A percentile compares a stretch with the other conserved stretches of the same genome.
These are phyloP conservation scores for Melikaiella ostensackeni DNA, from an alignment of 2,888 invertebrate genomes.

Conservation along the genomic window DNA sequence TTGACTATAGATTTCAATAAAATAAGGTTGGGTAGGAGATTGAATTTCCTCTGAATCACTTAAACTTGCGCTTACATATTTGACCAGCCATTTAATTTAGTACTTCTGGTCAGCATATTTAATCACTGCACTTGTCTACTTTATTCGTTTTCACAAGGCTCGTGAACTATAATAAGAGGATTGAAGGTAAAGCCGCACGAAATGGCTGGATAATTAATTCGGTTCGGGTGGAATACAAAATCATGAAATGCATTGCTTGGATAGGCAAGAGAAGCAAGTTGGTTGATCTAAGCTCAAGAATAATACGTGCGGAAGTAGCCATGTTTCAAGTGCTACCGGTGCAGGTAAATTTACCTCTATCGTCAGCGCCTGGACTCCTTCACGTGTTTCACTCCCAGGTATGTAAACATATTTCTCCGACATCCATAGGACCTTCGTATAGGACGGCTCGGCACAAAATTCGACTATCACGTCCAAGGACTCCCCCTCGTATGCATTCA, in stretches of 20 bases:
- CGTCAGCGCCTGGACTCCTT: constrained; percentile 70
- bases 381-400: constrained; percentile 79
- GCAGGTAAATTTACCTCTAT: constrained; percentile 64
- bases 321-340: constrained; percentile 3
- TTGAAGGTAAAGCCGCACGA: neutral
- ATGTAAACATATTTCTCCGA: constrained; percentile 79
- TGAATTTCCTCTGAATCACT: neutral
- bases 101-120: constrained; percentile 9
- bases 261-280: constrained; percentile 18
- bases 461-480: constrained; percentile 84
- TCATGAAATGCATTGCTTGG: constrained; percentile 28
- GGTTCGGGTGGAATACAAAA: constrained; percentile 24
- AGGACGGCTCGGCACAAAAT: constrained; percentile 87
- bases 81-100: constrained; percentile 14
- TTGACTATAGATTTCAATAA: too few relatives aligned
- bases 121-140: neutral
- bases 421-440: constrained; percentile 82
- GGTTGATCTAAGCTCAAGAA: constrained; percentile 21
- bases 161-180: constrained; percentile 11
- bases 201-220: constrained; percentile 18
- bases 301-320: neutral
- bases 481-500: constrained; percentile 85
- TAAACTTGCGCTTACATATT: constrained; percentile 6
- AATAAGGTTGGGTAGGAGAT: neutral
- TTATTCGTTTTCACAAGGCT: constrained; percentile 4